Percentiles rank a stretch among this genome's conserved stretches.
These are phyloP conservation scores for Pteronotus mesoamericanus DNA, from an alignment of 2,797 vertebrate genomes.

Conservation along the genomic window DNA sequence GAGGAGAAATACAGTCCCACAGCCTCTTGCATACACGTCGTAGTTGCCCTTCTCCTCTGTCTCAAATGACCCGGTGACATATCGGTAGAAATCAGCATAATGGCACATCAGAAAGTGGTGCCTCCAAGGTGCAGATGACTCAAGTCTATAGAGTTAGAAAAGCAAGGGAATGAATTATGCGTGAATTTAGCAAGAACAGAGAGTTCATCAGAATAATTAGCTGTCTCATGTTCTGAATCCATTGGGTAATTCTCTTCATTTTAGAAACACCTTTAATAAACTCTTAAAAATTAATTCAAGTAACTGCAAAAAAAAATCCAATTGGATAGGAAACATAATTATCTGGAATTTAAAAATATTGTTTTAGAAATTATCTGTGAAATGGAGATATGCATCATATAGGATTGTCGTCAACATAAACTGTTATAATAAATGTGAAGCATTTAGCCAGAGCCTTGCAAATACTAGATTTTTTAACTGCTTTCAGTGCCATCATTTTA, in stretches of 20 bases:
- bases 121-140: neutral
- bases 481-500: neutral
- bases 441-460: neutral
- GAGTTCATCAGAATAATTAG: neutral
- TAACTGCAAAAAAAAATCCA: slow-evolving; percentile 43
- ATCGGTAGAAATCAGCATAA: neutral
- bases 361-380: neutral
- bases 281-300: slow-evolving; percentile 20
- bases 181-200: neutral
- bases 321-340: slow-evolving; percentile 40
- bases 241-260: slow-evolving; percentile 33
- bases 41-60: neutral
- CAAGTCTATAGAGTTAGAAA: neutral
- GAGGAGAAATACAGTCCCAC: neutral
- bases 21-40: neutral
- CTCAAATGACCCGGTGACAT: neutral
- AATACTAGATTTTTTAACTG: neutral
- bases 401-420: neutral
- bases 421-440: neutral
- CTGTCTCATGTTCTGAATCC: slow-evolving; percentile 26
- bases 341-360: slow-evolving; percentile 22
- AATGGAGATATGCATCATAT: neutral
- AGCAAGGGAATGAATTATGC: neutral
- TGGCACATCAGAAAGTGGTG: neutral
- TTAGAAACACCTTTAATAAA: slow-evolving; percentile 50